Evolutionary conservation across 2,888 invertebrate genomes (phyloP).

Genomic region (Mesopsocus fuscifrons): DNA sequence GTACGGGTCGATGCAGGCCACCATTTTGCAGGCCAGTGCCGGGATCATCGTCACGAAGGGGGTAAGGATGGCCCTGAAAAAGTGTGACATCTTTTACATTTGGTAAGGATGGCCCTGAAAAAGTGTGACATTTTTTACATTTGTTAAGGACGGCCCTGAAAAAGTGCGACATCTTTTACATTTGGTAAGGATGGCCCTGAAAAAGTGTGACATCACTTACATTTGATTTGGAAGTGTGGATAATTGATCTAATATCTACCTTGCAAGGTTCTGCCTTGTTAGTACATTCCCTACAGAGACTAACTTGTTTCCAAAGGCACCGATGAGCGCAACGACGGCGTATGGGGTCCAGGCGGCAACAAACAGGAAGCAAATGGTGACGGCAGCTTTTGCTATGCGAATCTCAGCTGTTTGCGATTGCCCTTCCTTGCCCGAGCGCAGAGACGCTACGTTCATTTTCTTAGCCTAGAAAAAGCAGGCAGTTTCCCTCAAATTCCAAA

Average conservation of each 20-base stretch:
- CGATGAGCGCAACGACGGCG: slow-evolving; percentile 61
- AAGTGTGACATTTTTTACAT: slow-evolving; percentile 8
- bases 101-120: slow-evolving; percentile 26
- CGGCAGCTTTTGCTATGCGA: slow-evolving; percentile 71
- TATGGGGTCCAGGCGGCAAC: slow-evolving; percentile 84
- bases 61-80: slow-evolving; percentile 26
- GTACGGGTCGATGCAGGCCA: slow-evolving; percentile 83
- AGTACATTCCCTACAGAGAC: no score
- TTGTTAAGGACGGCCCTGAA: slow-evolving; percentile 26
- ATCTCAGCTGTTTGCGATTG: slow-evolving; percentile 57
- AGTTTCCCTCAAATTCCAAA: slow-evolving; percentile 2
- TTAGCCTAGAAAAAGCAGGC: slow-evolving; percentile 51
- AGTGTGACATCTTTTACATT: slow-evolving; percentile 7
- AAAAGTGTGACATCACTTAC: slow-evolving; percentile 12
- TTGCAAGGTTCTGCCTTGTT: no score
- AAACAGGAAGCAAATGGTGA: slow-evolving; percentile 68
- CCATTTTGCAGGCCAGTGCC: slow-evolving; percentile 67
- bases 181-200: slow-evolving; percentile 26
- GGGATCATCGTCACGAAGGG: slow-evolving; percentile 57
- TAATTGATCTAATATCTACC: no score
- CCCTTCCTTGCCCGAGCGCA: slow-evolving; percentile 47
- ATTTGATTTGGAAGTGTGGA: no score
- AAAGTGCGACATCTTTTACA: slow-evolving; percentile 10
- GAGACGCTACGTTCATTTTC: slow-evolving; percentile 79
- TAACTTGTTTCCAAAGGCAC: slow-evolving; percentile 58